Evolutionary conservation across 2,888 invertebrate genomes (phyloP), one percentile per base, ranked within the genome.

Genomic region (Helicoverpa assulta): DNA sequence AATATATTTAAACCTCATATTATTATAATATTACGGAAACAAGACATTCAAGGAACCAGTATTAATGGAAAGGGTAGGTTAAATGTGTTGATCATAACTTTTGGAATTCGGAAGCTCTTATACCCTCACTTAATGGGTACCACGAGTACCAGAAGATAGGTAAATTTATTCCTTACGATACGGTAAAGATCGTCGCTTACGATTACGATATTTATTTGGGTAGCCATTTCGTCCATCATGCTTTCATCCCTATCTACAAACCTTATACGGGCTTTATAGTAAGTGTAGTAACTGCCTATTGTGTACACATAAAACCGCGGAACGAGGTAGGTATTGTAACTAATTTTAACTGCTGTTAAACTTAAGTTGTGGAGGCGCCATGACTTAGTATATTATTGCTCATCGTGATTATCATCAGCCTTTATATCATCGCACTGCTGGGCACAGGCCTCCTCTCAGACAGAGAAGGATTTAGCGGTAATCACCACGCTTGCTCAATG

Each of bases 201-300:
- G 73, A 82, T 79, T 68, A 73, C 64, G 59, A 76, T 79, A 81
- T 81, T 81, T 81, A 82, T 81, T 79, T 69, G 80, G 82, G 76
- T 79, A 55, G 61, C 80, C 76, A 76, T 82, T 82, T 65, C 82
- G 62, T 80, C 65, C 73, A 65, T 73, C 67, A 80, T 76, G 62
- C 73, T 82, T 82, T 82, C 76, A 79, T 79, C 60, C 65, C 58
- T 76, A 76, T 67, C 70, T 79, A 67, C 58, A 75, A 62, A 60
- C 72, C 26, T 57, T 40, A 54, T 51, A 73, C 61, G 64, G 21
- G 29, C 52, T 52, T n/a, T 18, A 59, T 62, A 26, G 68, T 73
- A 65, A 62, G 59, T 67, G 63, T 66, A 60, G 29, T 60, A 60
- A 51, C 50, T 54, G 50, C 26, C 70, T 73, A 73, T 76, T 79